These are phyloP conservation scores for Aleadryas rufinucha DNA, from an alignment of 2,113 vertebrate genomes.

Conservation along the genomic window DNA sequence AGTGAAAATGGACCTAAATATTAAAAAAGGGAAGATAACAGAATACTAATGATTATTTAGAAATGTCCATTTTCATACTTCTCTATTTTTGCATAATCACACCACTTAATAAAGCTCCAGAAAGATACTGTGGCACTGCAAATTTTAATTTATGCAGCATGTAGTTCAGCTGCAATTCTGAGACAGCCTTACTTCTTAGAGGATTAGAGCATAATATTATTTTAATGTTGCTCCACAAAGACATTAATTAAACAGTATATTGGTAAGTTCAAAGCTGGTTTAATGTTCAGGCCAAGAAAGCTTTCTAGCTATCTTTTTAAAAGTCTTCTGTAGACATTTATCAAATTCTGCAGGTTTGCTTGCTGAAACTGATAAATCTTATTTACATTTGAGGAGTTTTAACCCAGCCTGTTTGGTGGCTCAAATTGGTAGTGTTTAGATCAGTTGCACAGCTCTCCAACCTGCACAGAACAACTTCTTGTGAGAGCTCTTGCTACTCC, in stretches of 20 bases:
- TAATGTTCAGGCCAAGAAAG: neutral
- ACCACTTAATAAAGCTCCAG: constrained; percentile 45
- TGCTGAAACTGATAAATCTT: constrained; percentile 30
- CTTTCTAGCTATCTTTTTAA: constrained; percentile 18
- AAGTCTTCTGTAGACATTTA: constrained; percentile 27
- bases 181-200: constrained; percentile 47
- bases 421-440: neutral
- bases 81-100: constrained; percentile 50
- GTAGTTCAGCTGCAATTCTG: constrained; percentile 19
- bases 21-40: neutral
- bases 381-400: neutral
- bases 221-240: neutral
- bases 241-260: neutral
- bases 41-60: neutral
- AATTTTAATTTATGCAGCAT: constrained; percentile 57
- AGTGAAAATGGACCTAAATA: constrained; percentile 9
- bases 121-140: neutral
- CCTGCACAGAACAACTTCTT: neutral
- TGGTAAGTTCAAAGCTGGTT: neutral
- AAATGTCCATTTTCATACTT: neutral
- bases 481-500: neutral
- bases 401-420: neutral
- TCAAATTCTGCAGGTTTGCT: constrained; percentile 38
- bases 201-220: constrained; percentile 35
- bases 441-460: neutral